Evolutionary conservation across 2,888 invertebrate species (phyloP).

Genomic region (Nysson spinosus): DNA sequence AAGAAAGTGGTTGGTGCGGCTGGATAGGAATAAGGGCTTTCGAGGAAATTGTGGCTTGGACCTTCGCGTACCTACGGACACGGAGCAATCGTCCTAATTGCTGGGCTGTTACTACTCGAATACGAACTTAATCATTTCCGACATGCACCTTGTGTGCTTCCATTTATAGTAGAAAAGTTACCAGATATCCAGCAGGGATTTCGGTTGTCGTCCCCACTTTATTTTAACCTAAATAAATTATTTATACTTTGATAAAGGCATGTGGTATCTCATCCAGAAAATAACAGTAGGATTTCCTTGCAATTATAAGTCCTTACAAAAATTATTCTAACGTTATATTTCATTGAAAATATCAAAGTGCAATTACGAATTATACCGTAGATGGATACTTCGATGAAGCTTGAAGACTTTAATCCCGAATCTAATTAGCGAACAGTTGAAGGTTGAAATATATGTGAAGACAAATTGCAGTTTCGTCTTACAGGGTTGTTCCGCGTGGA

Average conservation of each 20-base stretch:
- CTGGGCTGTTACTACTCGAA: constrained; percentile 47
- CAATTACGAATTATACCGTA: too few species aligned
- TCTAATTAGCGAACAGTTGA: background rate
- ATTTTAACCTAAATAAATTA: too few species aligned
- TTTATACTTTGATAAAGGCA: too few species aligned
- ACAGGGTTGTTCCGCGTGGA: constrained; percentile 20
- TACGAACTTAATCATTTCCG: constrained; percentile 64
- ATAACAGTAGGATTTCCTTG: too few species aligned
- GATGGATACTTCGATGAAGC: too few species aligned
- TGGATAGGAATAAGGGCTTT: constrained; percentile 37
- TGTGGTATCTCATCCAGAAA: too few species aligned
- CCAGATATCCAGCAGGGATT: constrained; percentile 19
- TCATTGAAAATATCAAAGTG: too few species aligned
- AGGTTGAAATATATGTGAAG: background rate
- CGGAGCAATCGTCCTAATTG: constrained; percentile 65
- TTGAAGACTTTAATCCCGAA: too few species aligned
- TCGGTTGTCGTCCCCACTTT: constrained; percentile 7
- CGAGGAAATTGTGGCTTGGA: constrained; percentile 53
- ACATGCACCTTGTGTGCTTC: constrained; percentile 47
- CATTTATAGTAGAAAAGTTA: constrained; percentile 14
- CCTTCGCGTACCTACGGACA: constrained; percentile 21
- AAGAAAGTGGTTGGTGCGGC: background rate
- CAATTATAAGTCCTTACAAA: too few species aligned
- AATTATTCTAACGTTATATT: too few species aligned
- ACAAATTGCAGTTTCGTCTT: constrained; percentile 9